Conservation (phyloP, 2,797 vertebrate species). For the Pseudotriccus pelzelni region DNA sequence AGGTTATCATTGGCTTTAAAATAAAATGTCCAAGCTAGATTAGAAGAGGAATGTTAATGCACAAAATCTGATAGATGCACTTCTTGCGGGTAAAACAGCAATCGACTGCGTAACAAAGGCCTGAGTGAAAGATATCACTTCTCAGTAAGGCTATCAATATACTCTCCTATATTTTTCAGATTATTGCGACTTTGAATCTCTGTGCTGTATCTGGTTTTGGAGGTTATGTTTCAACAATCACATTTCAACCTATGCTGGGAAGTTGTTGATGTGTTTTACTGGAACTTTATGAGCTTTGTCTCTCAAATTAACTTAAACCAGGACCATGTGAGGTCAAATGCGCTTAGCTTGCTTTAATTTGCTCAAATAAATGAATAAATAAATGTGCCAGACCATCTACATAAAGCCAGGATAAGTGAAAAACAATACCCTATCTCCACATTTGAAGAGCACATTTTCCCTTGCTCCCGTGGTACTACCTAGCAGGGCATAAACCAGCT, state of each 20-base stretch:
- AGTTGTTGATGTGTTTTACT: constrained; percentile 62
- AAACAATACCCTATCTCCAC: constrained; percentile 51
- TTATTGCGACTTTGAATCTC: constrained; percentile 37
- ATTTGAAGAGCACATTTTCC: constrained; percentile 28
- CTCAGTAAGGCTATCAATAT: neutral
- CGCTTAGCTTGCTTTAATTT: constrained; percentile 67
- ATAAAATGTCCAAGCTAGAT: constrained; percentile 43
- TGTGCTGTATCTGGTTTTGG: constrained; percentile 52
- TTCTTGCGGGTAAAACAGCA: neutral
- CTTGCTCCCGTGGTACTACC: neutral
- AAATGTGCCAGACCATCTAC: constrained; percentile 60
- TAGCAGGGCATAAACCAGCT: neutral
- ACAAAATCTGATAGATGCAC: constrained; percentile 45
- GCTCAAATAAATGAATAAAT: constrained; percentile 74
- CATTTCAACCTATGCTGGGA: constrained; percentile 55
- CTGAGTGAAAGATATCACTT: constrained; percentile 28
- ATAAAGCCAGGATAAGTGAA: constrained; percentile 65
- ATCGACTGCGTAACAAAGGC: neutral
- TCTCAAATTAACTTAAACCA: constrained; percentile 75
- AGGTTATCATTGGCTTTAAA: constrained; percentile 57
- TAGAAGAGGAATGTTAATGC: constrained; percentile 65
- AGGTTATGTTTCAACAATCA: constrained; percentile 41
- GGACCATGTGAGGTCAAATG: constrained; percentile 69
- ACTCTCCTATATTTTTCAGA: constrained; percentile 25
- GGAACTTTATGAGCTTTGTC: constrained; percentile 62